Evolutionary conservation across 2,113 vertebrate species (phyloP).

Genomic region (Cyanistes caeruleus): DNA sequence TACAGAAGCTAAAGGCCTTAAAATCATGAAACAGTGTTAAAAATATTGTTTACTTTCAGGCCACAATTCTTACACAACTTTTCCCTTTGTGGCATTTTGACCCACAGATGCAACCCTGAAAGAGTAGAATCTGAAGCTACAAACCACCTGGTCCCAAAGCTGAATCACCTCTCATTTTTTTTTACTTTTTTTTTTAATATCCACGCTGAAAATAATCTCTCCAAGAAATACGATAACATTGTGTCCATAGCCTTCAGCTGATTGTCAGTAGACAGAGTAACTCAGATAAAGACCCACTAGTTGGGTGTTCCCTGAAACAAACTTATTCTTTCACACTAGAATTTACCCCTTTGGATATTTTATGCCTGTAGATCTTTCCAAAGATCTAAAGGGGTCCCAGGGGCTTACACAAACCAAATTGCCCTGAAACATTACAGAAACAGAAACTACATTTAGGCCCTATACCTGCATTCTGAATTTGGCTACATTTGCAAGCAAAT

Average conservation of each 20-base stretch:
- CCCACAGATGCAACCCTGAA: not conserved
- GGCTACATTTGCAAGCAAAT: not conserved
- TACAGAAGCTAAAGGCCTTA: not conserved
- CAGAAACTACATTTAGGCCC: not conserved
- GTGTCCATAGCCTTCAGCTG: not conserved
- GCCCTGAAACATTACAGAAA: too few species aligned
- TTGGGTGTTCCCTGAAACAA: not conserved
- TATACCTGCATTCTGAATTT: not conserved
- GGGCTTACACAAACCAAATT: not conserved
- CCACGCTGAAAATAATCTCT: not conserved
- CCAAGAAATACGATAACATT: rapidly evolving
- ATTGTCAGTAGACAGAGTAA: not conserved
- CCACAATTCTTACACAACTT: not conserved
- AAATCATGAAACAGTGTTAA: not conserved
- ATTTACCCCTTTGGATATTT: not conserved
- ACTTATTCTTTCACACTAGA: not conserved
- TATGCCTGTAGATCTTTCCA: not conserved
- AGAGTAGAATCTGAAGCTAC: not conserved
- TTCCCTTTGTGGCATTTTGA: not conserved
- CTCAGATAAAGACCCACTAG: not conserved
- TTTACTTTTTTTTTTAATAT: not conserved
- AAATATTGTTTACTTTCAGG: not conserved
- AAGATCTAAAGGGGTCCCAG: not conserved
- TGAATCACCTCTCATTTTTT: not conserved
- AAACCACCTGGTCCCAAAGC: not conserved